Percentiles rank a stretch among this genome's conserved stretches.
Conservation (phyloP, 2,113 vertebrate species). For the human region DNA sequence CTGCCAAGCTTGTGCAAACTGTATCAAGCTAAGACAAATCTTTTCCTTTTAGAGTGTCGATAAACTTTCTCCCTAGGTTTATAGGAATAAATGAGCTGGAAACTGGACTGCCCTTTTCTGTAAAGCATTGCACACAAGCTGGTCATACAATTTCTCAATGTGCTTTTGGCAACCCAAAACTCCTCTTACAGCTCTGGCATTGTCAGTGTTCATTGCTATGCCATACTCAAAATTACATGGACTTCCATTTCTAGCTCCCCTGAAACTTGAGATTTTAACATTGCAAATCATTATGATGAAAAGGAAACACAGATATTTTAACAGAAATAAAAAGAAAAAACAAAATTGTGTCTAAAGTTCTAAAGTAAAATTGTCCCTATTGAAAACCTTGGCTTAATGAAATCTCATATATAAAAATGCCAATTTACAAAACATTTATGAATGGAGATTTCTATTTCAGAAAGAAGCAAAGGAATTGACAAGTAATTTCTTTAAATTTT, state of each 20-base stretch:
- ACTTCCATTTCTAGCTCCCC: background rate
- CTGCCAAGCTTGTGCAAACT: background rate
- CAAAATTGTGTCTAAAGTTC: slow-evolving; percentile 19
- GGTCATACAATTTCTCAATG: background rate
- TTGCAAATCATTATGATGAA: background rate
- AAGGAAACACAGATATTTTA: slow-evolving; percentile 7
- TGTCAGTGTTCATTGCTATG: background rate
- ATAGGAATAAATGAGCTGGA: slow-evolving; percentile 17
- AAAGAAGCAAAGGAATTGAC: background rate
- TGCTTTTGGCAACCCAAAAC: background rate
- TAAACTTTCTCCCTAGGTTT: background rate
- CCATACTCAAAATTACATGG: background rate
- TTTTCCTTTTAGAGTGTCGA: slow-evolving; percentile 26
- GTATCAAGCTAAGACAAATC: slow-evolving; percentile 11
- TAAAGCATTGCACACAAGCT: background rate
- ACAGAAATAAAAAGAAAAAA: background rate
- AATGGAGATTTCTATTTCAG: slow-evolving; percentile 31
- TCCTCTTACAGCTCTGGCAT: background rate
- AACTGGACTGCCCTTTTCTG: slow-evolving; percentile 1
- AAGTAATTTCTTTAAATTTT: background rate
- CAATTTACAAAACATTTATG: slow-evolving; percentile 6
- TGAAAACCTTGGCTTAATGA: slow-evolving; percentile 16
- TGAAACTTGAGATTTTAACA: slow-evolving; percentile 17
- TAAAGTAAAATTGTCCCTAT: background rate
- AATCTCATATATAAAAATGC: background rate